phyloP scores from a whole-genome alignment of 2,797 vertebrate species.

The Oreochromis grahami region DNA sequence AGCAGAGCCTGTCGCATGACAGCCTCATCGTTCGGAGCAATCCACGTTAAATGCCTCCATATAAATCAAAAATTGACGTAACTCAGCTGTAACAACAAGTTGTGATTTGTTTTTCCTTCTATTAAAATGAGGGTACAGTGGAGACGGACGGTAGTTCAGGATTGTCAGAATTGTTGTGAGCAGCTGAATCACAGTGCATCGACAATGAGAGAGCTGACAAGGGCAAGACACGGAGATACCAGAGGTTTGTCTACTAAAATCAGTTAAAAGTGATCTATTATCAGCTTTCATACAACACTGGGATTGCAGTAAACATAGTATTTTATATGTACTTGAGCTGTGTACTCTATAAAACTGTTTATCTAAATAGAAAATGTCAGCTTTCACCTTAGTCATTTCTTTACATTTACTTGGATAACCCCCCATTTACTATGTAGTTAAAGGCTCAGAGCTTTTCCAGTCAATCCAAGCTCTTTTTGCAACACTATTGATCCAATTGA shows the following conservation, averaged over 20 bases:
- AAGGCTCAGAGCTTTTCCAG: slow-evolving; percentile 30
- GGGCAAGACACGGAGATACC: slow-evolving; percentile 10
- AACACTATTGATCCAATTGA: not conserved
- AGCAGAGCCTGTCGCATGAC: not conserved
- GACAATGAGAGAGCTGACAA: not conserved
- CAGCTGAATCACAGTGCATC: not conserved
- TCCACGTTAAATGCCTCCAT: not conserved
- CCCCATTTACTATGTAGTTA: slow-evolving; percentile 1
- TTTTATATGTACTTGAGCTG: not conserved
- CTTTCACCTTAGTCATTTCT: not conserved
- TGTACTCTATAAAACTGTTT: slow-evolving; percentile 58
- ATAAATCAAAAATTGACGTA: not conserved
- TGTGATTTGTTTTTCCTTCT: not conserved
- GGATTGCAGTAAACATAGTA: slow-evolving; percentile 11
- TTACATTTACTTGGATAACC: not conserved
- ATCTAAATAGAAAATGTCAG: slow-evolving; percentile 58
- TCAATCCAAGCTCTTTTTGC: slow-evolving; percentile 7
- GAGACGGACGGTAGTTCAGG: not conserved
- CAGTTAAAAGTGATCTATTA: not conserved
- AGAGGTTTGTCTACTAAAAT: slow-evolving; percentile 3
- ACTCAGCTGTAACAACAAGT: slow-evolving; percentile 8
- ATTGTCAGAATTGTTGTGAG: slow-evolving; percentile 16
- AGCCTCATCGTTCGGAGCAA: not conserved
- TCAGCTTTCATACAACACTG: slow-evolving; percentile 26
- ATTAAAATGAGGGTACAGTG: not conserved